Conservation (phyloP, 1,140 invertebrate species). For the Brevipalpus yothersi region DNA sequence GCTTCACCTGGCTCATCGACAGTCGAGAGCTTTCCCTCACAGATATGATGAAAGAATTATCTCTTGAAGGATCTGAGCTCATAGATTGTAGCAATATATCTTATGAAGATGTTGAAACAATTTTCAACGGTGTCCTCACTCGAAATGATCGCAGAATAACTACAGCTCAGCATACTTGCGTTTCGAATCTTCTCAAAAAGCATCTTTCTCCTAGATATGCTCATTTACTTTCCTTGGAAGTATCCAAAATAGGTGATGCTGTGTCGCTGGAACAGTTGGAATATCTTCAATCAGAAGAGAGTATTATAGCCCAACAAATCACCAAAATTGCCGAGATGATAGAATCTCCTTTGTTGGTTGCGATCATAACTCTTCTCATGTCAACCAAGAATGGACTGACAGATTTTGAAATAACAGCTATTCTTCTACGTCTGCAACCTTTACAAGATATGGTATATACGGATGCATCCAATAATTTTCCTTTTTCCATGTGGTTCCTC, state of each 20-base stretch:
- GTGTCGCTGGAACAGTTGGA: background rate
- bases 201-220: background rate
- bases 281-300: background rate
- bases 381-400: background rate
- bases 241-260: background rate
- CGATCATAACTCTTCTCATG: background rate
- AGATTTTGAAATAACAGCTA: background rate
- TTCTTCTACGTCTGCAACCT: background rate
- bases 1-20: no score
- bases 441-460: background rate
- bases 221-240: background rate
- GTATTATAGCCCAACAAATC: background rate
- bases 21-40: no score
- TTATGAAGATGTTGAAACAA: background rate
- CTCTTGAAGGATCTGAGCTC: background rate
- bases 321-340: background rate
- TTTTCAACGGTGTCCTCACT: background rate
- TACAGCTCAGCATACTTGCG: background rate
- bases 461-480: background rate
- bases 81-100: background rate
- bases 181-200: background rate
- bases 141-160: background rate
- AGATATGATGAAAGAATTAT: background rate
- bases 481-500: background rate
- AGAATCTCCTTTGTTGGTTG: background rate